phyloP scores from a whole-genome alignment of 2,113 vertebrate species.

The Hemicordylus capensis region DNA sequence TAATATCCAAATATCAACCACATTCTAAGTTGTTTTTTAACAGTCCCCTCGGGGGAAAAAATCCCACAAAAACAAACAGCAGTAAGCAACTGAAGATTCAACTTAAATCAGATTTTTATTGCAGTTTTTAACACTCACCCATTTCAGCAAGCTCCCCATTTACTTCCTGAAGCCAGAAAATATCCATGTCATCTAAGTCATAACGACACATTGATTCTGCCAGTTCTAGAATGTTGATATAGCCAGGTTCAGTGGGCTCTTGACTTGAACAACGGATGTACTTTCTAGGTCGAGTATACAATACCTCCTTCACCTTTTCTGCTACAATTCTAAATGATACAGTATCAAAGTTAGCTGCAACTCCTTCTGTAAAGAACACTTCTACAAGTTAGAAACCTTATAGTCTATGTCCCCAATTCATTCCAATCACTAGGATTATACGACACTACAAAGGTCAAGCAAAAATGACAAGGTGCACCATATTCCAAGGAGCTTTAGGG shows the following conservation, averaged over 20 bases:
- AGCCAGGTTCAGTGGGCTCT: slow-evolving; percentile 86
- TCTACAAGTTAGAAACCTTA: neutral
- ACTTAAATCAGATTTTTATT: slow-evolving; percentile 17
- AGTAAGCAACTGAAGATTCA: slow-evolving; percentile 22
- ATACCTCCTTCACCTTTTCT: slow-evolving; percentile 85
- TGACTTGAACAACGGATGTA: slow-evolving; percentile 87
- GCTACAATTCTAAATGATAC: slow-evolving; percentile 77
- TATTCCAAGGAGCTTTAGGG: no score
- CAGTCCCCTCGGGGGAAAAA: no score
- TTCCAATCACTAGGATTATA: neutral
- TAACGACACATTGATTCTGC: slow-evolving; percentile 94
- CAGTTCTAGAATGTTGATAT: slow-evolving; percentile 89
- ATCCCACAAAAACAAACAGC: no score
- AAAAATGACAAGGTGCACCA: neutral
- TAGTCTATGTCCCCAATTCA: neutral
- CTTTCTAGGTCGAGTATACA: slow-evolving; percentile 89
- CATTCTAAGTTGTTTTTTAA: slow-evolving; percentile 18
- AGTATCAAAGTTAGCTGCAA: neutral
- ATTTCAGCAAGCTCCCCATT: slow-evolving; percentile 88
- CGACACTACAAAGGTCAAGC: neutral
- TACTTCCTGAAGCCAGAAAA: slow-evolving; percentile 90
- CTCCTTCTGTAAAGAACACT: neutral
- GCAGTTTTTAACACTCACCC: slow-evolving; percentile 77
- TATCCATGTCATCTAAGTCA: slow-evolving; percentile 94
- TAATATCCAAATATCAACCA: slow-evolving; percentile 23